Evolutionary conservation across 2,797 vertebrate species (phyloP), one percentile per base, ranked within the genome.

Genomic region (Chrysolophus pictus): DNA sequence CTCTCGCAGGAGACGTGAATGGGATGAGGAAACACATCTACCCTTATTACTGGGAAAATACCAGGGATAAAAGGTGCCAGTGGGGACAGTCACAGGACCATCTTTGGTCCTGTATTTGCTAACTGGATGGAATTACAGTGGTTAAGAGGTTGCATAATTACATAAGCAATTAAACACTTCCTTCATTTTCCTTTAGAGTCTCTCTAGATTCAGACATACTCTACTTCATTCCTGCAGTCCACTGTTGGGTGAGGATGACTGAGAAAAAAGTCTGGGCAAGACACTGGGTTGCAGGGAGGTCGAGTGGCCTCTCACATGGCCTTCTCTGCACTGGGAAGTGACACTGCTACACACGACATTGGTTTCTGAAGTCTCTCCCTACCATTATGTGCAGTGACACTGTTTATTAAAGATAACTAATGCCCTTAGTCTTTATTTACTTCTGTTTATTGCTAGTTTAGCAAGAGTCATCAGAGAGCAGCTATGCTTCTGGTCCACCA

Each of bases 391-490:
- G 97, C 97, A 97, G 96, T 98, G 98, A 98, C 98, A 98, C 98
- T 99, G 98, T 98, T 98, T 98, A 98, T 98, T 98, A 98, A 98
- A 98, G 98, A 98, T 98, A 99, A 99, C 98, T 98, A 98, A 98
- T 98, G 98, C 96, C 97, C 95, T 97, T 97, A 97, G 96, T 98
- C 98, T 98, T 98, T 98, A 98, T 98, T 98, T 98, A 98, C 97
- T 97, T 97, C 97, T 98, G 95, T 98, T 98, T 98, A 98, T 98
- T 98, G 98, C 97, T 97, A 91, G 97, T 98, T 98, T 98, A 98
- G 96, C 94, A 96, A 96, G 90, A 97, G 96, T 98, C 98, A 98
- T 98, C 94, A 93, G 98, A 98, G 98, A 98, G 96, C 93, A 85
- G 98, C 97, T 98, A 97, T 87, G 97, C 83, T 96, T 97, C 97